Evolutionary conservation across 2,888 invertebrate genomes (phyloP).

Genomic region (Diploptera punctata): DNA sequence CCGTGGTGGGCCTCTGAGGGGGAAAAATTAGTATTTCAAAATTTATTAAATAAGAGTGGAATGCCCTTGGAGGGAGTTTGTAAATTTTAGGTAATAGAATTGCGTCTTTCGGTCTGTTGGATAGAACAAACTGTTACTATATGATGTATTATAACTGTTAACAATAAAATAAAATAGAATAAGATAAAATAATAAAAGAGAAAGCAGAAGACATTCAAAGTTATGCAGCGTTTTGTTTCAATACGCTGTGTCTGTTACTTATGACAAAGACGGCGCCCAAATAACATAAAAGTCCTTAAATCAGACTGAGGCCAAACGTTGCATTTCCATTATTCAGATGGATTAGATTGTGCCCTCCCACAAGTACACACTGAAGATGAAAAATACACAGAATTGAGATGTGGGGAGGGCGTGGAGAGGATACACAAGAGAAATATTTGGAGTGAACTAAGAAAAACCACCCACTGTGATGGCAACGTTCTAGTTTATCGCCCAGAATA

Average conservation of each 20-base stretch:
- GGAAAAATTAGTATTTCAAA: too few relatives aligned
- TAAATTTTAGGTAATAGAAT: too few relatives aligned
- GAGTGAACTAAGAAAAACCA: constrained; percentile 21
- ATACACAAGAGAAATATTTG: constrained; percentile 26
- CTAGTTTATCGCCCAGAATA: constrained; percentile 6
- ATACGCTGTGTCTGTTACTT: not conserved
- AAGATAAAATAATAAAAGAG: too few relatives aligned
- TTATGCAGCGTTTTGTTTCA: not conserved
- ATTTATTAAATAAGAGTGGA: too few relatives aligned
- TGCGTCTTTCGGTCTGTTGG: too few relatives aligned
- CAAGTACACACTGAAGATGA: constrained; percentile 19
- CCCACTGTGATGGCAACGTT: constrained; percentile 8
- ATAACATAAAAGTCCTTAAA: not conserved
- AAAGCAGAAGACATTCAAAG: not conserved
- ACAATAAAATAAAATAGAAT: too few relatives aligned
- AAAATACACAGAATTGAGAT: constrained; percentile 25
- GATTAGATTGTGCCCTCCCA: constrained; percentile 13
- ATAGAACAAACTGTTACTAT: too few relatives aligned
- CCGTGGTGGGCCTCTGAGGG: too few relatives aligned
- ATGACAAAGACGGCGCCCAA: not conserved
- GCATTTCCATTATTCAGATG: not conserved
- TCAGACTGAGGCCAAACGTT: constrained; percentile 3
- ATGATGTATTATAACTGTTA: too few relatives aligned
- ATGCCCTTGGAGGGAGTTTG: too few relatives aligned
- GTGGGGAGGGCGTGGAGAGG: not conserved